A percentile compares a stretch with the other conserved stretches of the same genome.
Evolutionary conservation across 2,113 vertebrate species (phyloP).

Genomic region (human): DNA sequence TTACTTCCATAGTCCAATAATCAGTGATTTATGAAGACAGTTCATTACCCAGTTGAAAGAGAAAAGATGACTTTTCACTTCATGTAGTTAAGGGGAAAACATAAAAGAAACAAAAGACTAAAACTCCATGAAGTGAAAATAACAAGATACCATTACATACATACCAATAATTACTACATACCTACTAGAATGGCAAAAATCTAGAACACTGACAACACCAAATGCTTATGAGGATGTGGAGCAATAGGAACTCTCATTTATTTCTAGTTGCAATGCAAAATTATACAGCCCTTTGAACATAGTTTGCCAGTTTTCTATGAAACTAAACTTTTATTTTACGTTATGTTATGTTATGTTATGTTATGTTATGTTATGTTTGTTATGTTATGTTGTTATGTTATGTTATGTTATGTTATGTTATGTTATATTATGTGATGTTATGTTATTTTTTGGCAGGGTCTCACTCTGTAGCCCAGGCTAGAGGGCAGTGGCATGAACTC

Average conservation of each 20-base stretch:
- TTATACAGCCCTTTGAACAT: neutral
- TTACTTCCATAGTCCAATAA: neutral
- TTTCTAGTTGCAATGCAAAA: neutral
- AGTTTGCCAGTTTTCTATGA: neutral
- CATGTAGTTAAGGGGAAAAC: neutral
- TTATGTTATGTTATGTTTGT: too few relatives aligned
- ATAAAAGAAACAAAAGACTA: neutral
- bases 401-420: too few relatives aligned
- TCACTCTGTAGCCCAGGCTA: too few relatives aligned
- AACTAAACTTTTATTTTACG: too few relatives aligned
- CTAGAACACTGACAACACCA: too few relatives aligned
- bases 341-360: too few relatives aligned
- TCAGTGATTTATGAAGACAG: neutral
- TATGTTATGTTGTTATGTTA: too few relatives aligned
- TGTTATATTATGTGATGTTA: too few relatives aligned
- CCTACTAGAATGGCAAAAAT: neutral
- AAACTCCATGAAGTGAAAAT: neutral
- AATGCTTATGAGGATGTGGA: too few relatives aligned
- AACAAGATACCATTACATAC: too few relatives aligned
- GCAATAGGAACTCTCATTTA: neutral
- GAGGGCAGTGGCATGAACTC: too few relatives aligned
- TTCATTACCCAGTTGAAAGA: neutral
- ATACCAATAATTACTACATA: neutral
- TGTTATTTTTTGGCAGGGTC: too few relatives aligned
- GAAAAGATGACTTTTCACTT: neutral